These are phyloP conservation scores for Taeniopygia guttata DNA, from an alignment of 2,797 vertebrate species.

Conservation along the genomic window DNA sequence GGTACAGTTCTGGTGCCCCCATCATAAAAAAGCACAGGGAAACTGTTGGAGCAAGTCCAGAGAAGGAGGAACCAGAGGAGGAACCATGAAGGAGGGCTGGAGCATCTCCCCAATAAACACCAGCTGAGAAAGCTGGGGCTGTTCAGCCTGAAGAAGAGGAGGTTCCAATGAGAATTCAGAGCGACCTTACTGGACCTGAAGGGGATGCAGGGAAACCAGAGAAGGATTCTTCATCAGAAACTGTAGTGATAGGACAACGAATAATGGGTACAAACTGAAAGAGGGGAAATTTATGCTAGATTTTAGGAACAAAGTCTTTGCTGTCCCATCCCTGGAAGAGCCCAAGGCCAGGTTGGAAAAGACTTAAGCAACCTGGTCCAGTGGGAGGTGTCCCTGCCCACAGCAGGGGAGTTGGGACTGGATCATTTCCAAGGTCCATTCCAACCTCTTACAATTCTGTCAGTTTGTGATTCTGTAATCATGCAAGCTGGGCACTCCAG, in stretches of 20 bases:
- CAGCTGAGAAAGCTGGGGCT: neutral
- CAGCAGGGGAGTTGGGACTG: neutral
- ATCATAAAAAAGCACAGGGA: neutral
- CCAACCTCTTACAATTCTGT: neutral
- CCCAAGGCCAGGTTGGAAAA: neutral
- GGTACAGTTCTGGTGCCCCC: neutral
- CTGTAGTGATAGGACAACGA: neutral
- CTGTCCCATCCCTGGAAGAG: neutral
- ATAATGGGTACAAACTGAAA: neutral
- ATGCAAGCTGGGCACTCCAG: neutral
- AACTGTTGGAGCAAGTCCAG: neutral
- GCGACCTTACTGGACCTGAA: neutral
- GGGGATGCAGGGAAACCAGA: neutral
- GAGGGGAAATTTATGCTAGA: neutral
- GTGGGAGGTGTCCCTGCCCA: neutral
- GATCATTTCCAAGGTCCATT: neutral
- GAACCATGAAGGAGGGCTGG: neutral
- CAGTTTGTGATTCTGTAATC: neutral
- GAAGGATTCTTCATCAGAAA: neutral
- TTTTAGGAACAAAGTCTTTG: neutral
- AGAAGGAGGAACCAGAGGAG: neutral
- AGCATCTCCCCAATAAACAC: neutral
- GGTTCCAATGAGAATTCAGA: neutral
- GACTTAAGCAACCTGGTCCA: neutral
- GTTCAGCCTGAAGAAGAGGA: neutral